Evolutionary conservation across 2,888 invertebrate genomes (phyloP).

Genomic region (Disparrhopalites patrizii): DNA sequence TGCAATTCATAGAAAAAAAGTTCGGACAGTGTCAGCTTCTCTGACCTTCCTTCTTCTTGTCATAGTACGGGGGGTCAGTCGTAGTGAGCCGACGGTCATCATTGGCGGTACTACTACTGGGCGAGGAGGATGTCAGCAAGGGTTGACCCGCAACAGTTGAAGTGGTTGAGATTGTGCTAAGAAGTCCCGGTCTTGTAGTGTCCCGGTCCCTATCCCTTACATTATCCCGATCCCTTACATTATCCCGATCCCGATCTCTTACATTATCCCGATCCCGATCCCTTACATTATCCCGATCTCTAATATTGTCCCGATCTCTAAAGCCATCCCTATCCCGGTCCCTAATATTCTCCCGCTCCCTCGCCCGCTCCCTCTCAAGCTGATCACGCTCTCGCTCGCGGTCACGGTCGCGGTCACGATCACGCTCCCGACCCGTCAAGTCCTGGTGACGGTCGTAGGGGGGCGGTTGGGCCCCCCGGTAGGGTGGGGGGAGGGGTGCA

Average conservation of each 20-base stretch:
- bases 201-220: constrained; percentile 7
- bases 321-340: neutral
- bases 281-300: neutral
- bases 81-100: constrained; percentile 23
- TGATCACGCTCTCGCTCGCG: neutral
- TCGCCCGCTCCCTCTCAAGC: neutral
- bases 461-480: neutral
- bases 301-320: neutral
- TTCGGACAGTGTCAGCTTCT: neutral
- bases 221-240: constrained; percentile 9
- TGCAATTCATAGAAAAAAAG: neutral
- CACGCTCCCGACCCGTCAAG: constrained; percentile 5
- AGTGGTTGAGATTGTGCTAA: constrained; percentile 5
- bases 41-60: constrained; percentile 38
- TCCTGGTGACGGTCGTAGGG: constrained; percentile 28
- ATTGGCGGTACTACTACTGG: constrained; percentile 17
- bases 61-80: constrained; percentile 34
- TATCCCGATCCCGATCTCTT: constrained; percentile 4
- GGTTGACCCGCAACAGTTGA: constrained; percentile 1
- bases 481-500: constrained; percentile 7
- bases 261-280: neutral
- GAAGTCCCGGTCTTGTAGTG: neutral
- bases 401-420: constrained; percentile 8
- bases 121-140: neutral
- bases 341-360: neutral